These are phyloP conservation scores for Trochalopteron elliotii DNA, from an alignment of 2,113 vertebrate genomes.

Conservation along the genomic window DNA sequence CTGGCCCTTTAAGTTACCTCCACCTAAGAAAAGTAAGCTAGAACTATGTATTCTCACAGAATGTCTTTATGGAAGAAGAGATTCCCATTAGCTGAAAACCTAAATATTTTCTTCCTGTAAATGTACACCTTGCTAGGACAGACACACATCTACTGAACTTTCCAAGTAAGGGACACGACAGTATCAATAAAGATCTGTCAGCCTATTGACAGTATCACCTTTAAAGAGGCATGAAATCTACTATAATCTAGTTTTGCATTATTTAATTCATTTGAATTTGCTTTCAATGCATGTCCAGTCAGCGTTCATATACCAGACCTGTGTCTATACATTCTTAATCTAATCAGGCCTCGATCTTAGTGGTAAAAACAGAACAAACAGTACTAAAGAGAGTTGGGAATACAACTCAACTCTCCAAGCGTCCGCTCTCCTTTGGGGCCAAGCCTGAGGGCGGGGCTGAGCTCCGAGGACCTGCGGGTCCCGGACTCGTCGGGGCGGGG, in stretches of 20 bases:
- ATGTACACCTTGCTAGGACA: not conserved
- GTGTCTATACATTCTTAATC: not conserved
- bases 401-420: too few relatives aligned
- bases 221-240: not conserved
- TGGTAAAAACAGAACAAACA: not conserved
- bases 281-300: not conserved
- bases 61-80: not conserved
- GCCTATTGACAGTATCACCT: not conserved
- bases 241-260: not conserved
- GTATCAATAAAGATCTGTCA: not conserved
- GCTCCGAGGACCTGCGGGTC: rapidly evolving
- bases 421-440: rapidly evolving
- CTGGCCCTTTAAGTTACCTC: not conserved
- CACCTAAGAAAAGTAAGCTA: not conserved
- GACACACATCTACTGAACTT: not conserved
- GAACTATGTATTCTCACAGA: not conserved
- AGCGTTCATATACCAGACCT: not conserved
- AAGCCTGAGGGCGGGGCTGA: too few relatives aligned
- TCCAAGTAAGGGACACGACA: not conserved
- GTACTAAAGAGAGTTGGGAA: not conserved
- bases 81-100: not conserved
- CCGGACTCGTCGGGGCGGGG: not conserved
- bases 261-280: not conserved
- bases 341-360: not conserved
- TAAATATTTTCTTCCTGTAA: not conserved